Percentiles rank a stretch among this genome's conserved stretches.
Conservation (phyloP, 2,797 vertebrate genomes). For the Oceanodroma leucorhoa region DNA sequence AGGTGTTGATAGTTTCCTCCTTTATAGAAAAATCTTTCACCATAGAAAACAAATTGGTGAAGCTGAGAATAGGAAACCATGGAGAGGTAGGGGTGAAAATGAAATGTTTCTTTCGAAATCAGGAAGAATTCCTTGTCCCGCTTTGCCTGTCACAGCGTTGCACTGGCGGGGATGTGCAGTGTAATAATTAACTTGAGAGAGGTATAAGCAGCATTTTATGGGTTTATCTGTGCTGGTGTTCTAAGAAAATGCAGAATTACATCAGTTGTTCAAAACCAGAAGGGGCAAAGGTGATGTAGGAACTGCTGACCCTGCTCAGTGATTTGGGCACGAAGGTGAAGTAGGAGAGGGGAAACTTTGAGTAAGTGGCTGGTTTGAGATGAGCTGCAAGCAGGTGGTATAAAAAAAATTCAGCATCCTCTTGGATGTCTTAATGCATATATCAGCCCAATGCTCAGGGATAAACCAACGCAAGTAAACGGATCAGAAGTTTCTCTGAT, state of each 20-base stretch:
- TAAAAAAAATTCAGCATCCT: neutral
- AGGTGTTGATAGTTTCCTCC: neutral
- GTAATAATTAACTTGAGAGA: neutral
- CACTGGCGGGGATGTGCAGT: neutral
- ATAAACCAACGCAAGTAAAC: neutral
- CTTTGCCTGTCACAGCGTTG: neutral
- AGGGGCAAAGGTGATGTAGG: neutral
- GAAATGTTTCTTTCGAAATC: neutral
- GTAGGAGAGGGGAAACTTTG: neutral
- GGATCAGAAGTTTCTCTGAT: neutral
- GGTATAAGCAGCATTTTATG: rapidly evolving
- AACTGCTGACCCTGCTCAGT: neutral
- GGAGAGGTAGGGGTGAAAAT: neutral
- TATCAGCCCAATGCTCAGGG: too few relatives aligned
- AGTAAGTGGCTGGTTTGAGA: neutral
- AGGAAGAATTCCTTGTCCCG: rapidly evolving
- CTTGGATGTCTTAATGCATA: neutral
- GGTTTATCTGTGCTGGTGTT: neutral
- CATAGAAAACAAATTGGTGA: neutral
- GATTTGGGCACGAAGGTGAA: neutral
- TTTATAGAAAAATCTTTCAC: neutral
- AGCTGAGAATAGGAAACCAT: neutral
- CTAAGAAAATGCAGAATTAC: neutral
- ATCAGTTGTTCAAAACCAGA: neutral
- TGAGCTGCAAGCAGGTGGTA: neutral